These are phyloP conservation scores for Carassius auratus DNA, from an alignment of 2,113 vertebrate species.

Conservation along the genomic window DNA sequence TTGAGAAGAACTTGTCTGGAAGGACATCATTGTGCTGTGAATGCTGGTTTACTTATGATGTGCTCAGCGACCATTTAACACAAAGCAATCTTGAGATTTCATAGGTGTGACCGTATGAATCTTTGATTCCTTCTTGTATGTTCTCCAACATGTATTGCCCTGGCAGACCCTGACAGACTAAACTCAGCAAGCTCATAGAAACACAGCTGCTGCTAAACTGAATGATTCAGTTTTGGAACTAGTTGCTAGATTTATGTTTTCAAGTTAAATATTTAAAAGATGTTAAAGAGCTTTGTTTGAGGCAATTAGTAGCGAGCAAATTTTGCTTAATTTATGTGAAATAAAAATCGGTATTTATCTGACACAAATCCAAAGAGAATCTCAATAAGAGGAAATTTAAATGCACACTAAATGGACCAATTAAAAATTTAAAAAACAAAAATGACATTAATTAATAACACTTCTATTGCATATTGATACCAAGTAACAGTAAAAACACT, in stretches of 20 bases:
- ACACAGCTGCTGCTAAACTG: not conserved
- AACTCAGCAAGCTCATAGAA: too few relatives aligned
- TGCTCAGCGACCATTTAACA: not conserved
- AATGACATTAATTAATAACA: not conserved
- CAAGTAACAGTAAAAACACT: not conserved
- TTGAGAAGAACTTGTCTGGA: not conserved
- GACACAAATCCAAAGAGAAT: not conserved
- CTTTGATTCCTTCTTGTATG: not conserved
- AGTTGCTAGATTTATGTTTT: not conserved
- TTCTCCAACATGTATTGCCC: not conserved
- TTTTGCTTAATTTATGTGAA: not conserved
- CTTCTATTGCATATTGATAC: not conserved
- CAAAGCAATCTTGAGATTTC: not conserved
- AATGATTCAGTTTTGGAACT: not conserved
- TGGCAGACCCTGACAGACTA: not conserved
- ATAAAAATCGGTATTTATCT: not conserved
- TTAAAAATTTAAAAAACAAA: not conserved
- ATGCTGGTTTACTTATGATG: not conserved
- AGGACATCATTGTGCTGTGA: not conserved
- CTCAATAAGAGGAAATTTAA: not conserved
- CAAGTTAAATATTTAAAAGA: not conserved
- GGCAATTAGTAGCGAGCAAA: not conserved
- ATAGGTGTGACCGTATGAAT: not conserved
- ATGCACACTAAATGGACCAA: not conserved
- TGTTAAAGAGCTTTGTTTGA: not conserved